Evolutionary conservation across 2,797 vertebrate species (phyloP).

Genomic region (Enteromius argenteus): DNA sequence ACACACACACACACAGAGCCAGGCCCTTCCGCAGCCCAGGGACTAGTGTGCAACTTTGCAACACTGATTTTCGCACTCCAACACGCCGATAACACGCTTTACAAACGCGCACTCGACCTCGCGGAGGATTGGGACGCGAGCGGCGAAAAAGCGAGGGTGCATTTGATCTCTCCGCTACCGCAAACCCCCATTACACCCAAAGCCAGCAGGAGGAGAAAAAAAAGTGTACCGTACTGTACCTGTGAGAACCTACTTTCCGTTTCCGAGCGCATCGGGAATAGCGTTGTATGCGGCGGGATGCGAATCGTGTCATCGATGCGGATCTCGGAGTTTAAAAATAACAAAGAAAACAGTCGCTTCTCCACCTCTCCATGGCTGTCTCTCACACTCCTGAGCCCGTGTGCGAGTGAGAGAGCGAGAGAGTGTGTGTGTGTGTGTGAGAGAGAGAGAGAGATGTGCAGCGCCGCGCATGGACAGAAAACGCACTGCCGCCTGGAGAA

Average conservation of each 20-base stretch:
- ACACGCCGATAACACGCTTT: constrained; percentile 44
- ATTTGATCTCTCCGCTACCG: constrained; percentile 72
- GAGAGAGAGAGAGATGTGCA: constrained; percentile 69
- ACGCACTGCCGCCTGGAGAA: constrained; percentile 68
- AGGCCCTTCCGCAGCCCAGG: constrained; percentile 79
- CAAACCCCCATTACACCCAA: constrained; percentile 70
- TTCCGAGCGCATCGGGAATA: constrained; percentile 73
- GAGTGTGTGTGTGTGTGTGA: constrained; percentile 62
- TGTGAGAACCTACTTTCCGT: constrained; percentile 73
- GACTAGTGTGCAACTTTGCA: constrained; percentile 85
- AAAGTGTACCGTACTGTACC: constrained; percentile 82
- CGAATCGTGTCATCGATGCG: constrained; percentile 74
- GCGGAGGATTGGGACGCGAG: constrained; percentile 57
- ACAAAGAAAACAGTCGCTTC: constrained; percentile 82
- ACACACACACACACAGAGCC: constrained; percentile 27
- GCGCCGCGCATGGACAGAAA: constrained; percentile 80
- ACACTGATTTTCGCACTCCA: constrained; percentile 71
- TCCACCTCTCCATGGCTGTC: constrained; percentile 82
- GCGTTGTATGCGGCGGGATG: constrained; percentile 67
- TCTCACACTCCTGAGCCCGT: constrained; percentile 67
- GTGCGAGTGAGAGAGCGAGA: constrained; percentile 70
- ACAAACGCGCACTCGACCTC: constrained; percentile 49
- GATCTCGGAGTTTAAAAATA: constrained; percentile 80
- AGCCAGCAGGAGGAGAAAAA: constrained; percentile 60
- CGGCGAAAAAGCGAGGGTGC: constrained; percentile 70